phyloP scores from a whole-genome alignment of 2,797 vertebrate species.

The Sebastes melanostomus region DNA sequence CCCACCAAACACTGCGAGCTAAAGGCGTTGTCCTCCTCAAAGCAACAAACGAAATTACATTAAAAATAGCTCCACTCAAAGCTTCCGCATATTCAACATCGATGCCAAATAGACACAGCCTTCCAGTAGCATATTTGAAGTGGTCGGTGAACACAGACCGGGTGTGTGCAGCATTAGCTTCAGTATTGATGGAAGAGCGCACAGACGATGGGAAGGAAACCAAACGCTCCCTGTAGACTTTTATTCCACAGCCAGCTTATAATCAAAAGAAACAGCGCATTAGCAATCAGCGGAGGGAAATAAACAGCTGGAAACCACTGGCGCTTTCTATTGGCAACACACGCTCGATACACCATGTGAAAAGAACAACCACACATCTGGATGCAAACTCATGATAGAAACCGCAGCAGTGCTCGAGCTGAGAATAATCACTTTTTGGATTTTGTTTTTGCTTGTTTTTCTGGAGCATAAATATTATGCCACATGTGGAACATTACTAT shows the following conservation, averaged over 20 bases:
- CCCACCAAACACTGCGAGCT: background rate
- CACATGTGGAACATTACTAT: background rate
- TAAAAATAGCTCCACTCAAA: background rate
- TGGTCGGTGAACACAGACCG: background rate
- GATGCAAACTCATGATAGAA: background rate
- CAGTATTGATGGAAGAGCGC: background rate
- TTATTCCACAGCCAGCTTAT: background rate
- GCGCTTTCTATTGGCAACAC: background rate
- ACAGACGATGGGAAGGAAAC: background rate
- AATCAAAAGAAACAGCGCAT: conserved; percentile 17
- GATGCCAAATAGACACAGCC: background rate
- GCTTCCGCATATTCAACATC: too few relatives aligned
- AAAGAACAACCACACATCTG: conserved; percentile 26
- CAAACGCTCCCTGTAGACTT: background rate
- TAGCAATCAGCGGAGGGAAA: conserved; percentile 30
- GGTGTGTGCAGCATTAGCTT: background rate
- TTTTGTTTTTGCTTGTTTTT: background rate
- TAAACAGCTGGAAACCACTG: conserved; percentile 12
- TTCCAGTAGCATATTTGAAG: background rate
- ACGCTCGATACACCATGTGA: background rate
- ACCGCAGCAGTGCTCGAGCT: background rate
- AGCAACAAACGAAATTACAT: background rate
- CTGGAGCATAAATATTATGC: background rate
- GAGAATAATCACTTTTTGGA: background rate
- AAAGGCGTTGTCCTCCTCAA: background rate